phyloP scores from a whole-genome alignment of 2,888 invertebrate genomes.

The Tenthredo amoena region DNA sequence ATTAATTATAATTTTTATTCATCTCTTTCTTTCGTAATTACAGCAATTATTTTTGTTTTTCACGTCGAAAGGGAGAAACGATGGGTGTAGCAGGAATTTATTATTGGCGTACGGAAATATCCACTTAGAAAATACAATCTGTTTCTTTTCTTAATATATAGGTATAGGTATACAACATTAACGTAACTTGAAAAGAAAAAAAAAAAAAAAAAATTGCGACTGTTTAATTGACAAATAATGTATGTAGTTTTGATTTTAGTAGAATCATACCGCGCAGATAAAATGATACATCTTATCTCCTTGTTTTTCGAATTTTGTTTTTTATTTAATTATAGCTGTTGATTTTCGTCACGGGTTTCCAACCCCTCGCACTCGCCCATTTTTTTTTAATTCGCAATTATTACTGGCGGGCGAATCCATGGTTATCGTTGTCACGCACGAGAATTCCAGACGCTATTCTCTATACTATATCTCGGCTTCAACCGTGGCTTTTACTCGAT shows the following conservation, averaged over 20 bases:
- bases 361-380: conserved; percentile 64
- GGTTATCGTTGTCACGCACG: conserved; percentile 50
- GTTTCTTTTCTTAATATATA: not conserved
- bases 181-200: not conserved
- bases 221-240: not conserved
- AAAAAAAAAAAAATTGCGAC: not conserved
- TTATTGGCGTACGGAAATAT: conserved; percentile 22
- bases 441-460: conserved; percentile 61
- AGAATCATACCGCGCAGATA: not conserved
- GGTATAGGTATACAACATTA: not conserved
- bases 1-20: not conserved
- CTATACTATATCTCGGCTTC: conserved; percentile 71
- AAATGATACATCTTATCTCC: not conserved
- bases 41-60: not conserved
- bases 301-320: not conserved
- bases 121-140: conserved; percentile 28
- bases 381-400: conserved; percentile 2
- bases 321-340: conserved; percentile 47
- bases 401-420: conserved; percentile 49
- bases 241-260: not conserved
- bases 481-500: conserved; percentile 84
- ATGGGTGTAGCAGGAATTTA: not conserved
- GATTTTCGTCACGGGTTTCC: conserved; percentile 68
- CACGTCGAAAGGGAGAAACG: not conserved
- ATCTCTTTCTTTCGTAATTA: too few species aligned